Base-by-base conservation (phyloP, 2,797 vertebrate genomes). In the Sebastes baramenuke region DNA sequence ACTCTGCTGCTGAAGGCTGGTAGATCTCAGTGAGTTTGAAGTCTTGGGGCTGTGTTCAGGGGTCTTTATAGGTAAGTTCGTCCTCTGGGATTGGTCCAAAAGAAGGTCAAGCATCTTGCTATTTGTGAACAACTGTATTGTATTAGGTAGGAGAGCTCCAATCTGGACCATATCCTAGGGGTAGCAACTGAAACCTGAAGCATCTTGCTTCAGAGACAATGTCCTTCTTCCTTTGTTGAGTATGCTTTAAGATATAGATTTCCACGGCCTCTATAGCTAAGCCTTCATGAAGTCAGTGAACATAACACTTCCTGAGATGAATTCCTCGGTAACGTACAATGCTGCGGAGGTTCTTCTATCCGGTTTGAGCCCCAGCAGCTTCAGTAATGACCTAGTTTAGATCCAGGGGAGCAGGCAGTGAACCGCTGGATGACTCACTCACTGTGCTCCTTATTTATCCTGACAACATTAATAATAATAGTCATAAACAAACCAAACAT, bases 21-120 rank as follows among this genome's bases (percentile, higher is more conserved):
- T 61, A 24, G 42, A 52, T 24, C 70, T 65, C 71, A 70, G 58
- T 38, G 58, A 75, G 83, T 83, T 83, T 84, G 69, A 78, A 72
- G 72, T 73, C 36, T 42, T 29, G 5, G 8, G 67, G 11, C 25
- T 77, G 69, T 70, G 30, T 74, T 84, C 64, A 42, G 86, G 75
- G 80, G 81, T 83, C 91, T 96, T 95, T 95, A 95, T 95, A 95
- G 73, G 42, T 60, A 66, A 68, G 67, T 71, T 9, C 72, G 68
- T 85, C 84, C 49, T 66, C 76, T 86, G 67, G 85, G 93, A 94
- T 93, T 92, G 91, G 91, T 79, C 85, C 78, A 92, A 93, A 96
- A 94, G 38, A 94, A 94, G 95, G 94, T 93, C 92, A 95, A 76
- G 62, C 55, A 70, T 36, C 78, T 89, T 85, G 34, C 76, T 81